phyloP scores from a whole-genome alignment of 1,140 invertebrate genomes.

The Neodiprion pinetum region DNA sequence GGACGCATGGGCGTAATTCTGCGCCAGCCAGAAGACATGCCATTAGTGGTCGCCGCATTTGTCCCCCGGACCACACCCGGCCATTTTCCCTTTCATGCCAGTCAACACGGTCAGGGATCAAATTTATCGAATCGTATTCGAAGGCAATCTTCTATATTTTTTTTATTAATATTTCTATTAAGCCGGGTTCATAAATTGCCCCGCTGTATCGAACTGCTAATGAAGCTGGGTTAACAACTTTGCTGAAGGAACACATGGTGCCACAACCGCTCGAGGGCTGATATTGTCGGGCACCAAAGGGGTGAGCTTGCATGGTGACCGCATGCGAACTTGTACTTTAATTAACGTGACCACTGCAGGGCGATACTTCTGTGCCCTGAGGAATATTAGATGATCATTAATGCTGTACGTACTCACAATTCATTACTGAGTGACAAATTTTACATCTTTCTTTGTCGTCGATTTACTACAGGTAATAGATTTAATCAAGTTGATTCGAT shows the following conservation, averaged over 20 bases:
- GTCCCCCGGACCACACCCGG: too few relatives aligned
- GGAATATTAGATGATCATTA: background rate
- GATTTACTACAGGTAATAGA: too few relatives aligned
- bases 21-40: too few relatives aligned
- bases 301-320: constrained; percentile 9
- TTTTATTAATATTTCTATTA: background rate
- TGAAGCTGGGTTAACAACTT: constrained; percentile 12
- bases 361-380: background rate
- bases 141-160: background rate
- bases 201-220: background rate
- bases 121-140: background rate
- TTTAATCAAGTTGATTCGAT: too few relatives aligned
- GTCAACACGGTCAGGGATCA: background rate
- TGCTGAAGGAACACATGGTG: constrained; percentile 5
- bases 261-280: background rate
- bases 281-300: background rate
- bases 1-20: too few relatives aligned
- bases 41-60: too few relatives aligned
- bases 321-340: background rate
- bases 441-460: background rate
- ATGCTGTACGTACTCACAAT: background rate
- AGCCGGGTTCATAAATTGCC: background rate
- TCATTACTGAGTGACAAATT: background rate
- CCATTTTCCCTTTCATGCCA: background rate
- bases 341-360: constrained; percentile 3